Conservation (phyloP, 2,113 vertebrate species). For the Vulpes lagopus region DNA sequence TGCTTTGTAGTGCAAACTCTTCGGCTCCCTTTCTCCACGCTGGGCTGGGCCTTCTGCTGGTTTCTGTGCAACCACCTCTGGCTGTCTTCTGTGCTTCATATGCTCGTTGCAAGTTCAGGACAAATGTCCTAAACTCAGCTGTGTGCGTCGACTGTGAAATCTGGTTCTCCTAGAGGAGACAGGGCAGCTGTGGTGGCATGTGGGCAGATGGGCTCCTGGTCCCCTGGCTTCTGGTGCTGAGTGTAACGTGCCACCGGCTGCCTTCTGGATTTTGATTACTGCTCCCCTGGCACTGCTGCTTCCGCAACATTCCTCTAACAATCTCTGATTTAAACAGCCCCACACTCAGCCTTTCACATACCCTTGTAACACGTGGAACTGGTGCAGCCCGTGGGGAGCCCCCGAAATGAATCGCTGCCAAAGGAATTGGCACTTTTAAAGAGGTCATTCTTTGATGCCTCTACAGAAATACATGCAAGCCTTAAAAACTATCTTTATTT, state of each 20-base stretch:
- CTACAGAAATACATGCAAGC: constrained; percentile 39
- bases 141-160: not conserved
- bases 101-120: constrained; percentile 51
- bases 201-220: constrained; percentile 63
- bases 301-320: constrained; percentile 61
- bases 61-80: not conserved
- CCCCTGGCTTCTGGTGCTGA: constrained; percentile 76
- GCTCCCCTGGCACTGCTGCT: constrained; percentile 44
- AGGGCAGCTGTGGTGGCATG: constrained; percentile 44
- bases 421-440: constrained; percentile 69
- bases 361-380: constrained; percentile 48
- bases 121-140: constrained; percentile 51
- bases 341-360: constrained; percentile 47
- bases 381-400: constrained; percentile 38
- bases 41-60: not conserved
- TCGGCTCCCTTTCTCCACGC: not conserved
- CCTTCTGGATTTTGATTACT: constrained; percentile 74
- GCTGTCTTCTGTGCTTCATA: not conserved
- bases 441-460: constrained; percentile 61
- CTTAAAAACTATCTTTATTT: constrained; percentile 71
- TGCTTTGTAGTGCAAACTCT: not conserved
- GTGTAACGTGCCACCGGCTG: constrained; percentile 67
- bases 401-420: constrained; percentile 58
- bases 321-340: constrained; percentile 68
- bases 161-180: not conserved